Conservation (phyloP, 2,888 invertebrate genomes). For the Scaptomyza reducta region DNA sequence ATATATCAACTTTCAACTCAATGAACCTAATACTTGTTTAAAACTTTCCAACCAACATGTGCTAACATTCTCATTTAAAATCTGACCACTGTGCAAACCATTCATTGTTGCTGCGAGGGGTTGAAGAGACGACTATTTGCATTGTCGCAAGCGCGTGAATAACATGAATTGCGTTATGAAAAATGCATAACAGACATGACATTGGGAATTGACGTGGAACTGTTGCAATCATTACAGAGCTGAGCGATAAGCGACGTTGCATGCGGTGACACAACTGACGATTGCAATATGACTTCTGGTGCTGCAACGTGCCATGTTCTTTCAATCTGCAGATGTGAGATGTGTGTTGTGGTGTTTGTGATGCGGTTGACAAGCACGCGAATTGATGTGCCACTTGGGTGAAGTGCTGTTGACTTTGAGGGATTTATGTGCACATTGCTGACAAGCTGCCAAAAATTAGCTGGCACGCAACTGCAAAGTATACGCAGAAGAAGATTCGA, state of each 20-base stretch:
- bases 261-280: conserved; percentile 75
- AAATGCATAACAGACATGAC: conserved; percentile 48
- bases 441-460: conserved; percentile 74
- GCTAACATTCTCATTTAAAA: background rate
- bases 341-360: conserved; percentile 8
- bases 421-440: conserved; percentile 68
- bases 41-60: too few species aligned
- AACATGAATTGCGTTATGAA: conserved; percentile 62
- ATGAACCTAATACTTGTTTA: too few species aligned
- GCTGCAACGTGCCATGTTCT: conserved; percentile 24
- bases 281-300: conserved; percentile 74
- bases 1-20: too few species aligned
- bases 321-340: conserved; percentile 17
- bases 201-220: conserved; percentile 22
- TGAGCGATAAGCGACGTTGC: conserved; percentile 79
- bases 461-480: conserved; percentile 37
- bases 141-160: conserved; percentile 39
- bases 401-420: conserved; percentile 73
- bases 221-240: conserved; percentile 74
- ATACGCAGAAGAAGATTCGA: background rate
- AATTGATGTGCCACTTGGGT: conserved; percentile 78
- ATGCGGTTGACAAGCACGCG: conserved; percentile 65
- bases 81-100: conserved; percentile 33
- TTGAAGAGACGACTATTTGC: conserved; percentile 3
- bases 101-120: conserved; percentile 4